Percentiles rank a stretch among this genome's conserved stretches.
These are phyloP conservation scores for Takifugu ocellatus DNA, from an alignment of 2,797 vertebrate species.

Conservation along the genomic window DNA sequence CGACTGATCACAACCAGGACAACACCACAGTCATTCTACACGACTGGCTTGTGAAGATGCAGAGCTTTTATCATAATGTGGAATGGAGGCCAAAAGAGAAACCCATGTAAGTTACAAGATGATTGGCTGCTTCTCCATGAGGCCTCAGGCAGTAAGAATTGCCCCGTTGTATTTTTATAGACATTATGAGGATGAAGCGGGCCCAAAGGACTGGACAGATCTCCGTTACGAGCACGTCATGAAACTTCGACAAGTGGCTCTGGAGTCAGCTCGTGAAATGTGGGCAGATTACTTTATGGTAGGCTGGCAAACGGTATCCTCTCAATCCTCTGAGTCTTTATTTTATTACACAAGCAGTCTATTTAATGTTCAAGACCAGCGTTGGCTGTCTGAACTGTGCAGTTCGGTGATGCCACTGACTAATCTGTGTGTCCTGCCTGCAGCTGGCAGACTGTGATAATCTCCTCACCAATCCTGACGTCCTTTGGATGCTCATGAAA, in stretches of 20 bases:
- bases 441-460: slow-evolving; percentile 88
- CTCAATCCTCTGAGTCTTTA: not conserved
- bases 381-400: slow-evolving; percentile 8
- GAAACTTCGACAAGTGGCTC: slow-evolving; percentile 88
- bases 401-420: slow-evolving; percentile 6
- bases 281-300: slow-evolving; percentile 95
- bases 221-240: slow-evolving; percentile 87
- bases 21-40: slow-evolving; percentile 84
- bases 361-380: too few relatives aligned
- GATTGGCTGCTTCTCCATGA: not conserved
- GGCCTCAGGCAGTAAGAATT: not conserved
- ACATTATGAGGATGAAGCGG: slow-evolving; percentile 79
- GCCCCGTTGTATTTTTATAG: slow-evolving; percentile 57
- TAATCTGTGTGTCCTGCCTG: slow-evolving; percentile 5
- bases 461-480: slow-evolving; percentile 82
- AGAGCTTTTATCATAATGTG: slow-evolving; percentile 86
- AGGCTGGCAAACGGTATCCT: slow-evolving; percentile 28
- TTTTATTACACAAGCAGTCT: too few relatives aligned
- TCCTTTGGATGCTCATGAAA: slow-evolving; percentile 80
- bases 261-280: slow-evolving; percentile 86
- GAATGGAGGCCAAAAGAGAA: slow-evolving; percentile 89
- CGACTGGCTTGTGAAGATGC: slow-evolving; percentile 86
- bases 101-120: slow-evolving; percentile 72
- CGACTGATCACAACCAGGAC: slow-evolving; percentile 90
- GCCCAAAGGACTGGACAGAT: slow-evolving; percentile 87